Evolutionary conservation across 64 coral and sea anemone genomes (phyloP).

Genomic region (Stichodactyla mertensii): DNA sequence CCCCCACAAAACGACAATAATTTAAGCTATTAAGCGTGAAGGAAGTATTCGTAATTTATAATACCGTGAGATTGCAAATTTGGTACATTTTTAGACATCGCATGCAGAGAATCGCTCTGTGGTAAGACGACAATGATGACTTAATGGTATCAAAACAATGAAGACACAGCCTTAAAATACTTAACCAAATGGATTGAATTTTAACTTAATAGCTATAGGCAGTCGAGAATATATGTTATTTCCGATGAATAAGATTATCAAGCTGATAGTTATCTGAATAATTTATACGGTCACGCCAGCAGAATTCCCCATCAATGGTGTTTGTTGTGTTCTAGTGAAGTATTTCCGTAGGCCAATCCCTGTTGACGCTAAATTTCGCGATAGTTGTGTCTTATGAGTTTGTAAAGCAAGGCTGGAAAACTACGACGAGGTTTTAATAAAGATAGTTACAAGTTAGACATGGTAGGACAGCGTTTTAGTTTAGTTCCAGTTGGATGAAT

Average conservation of each 20-base stretch:
- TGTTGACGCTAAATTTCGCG: too few relatives aligned
- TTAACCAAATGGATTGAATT: neutral
- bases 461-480: too few relatives aligned
- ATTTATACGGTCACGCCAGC: neutral
- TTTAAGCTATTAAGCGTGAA: neutral
- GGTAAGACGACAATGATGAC: neutral
- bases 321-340: neutral
- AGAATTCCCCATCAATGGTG: neutral
- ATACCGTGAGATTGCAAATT: neutral
- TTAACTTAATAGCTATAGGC: neutral
- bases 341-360: neutral
- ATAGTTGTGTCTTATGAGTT: too few relatives aligned
- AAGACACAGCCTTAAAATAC: neutral
- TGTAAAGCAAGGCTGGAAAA: too few relatives aligned
- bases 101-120: neutral
- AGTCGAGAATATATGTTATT: neutral
- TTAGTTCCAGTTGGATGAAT: too few relatives aligned
- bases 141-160: neutral
- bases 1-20: neutral
- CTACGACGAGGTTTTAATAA: too few relatives aligned
- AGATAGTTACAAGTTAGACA: too few relatives aligned
- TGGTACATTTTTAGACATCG: neutral
- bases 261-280: neutral
- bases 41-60: neutral
- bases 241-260: neutral